Evolutionary conservation across 2,113 vertebrate species (phyloP).

Genomic region (Heteronetta atricapilla): DNA sequence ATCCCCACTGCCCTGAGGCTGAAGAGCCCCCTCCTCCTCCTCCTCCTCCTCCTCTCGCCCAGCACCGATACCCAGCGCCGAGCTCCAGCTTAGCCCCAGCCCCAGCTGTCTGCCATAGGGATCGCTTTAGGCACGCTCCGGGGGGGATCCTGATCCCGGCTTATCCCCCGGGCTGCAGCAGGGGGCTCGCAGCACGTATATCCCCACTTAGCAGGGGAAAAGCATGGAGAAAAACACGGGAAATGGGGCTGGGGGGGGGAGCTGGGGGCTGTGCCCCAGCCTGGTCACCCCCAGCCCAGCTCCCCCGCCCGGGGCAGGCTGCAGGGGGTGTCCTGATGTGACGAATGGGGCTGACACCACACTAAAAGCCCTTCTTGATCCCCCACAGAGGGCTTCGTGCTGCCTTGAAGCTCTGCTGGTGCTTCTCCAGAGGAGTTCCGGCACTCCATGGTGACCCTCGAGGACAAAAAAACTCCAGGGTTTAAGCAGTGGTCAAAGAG

Average conservation of each 20-base stretch:
- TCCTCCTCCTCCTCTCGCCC: neutral
- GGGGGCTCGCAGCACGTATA: neutral
- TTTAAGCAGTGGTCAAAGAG: neutral
- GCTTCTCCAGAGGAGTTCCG: neutral
- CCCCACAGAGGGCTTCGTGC: neutral
- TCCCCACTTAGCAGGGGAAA: constrained; percentile 17
- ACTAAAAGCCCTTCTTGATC: neutral
- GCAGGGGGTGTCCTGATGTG: neutral
- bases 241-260: neutral
- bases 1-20: accelerated
- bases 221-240: neutral
- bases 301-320: neutral
- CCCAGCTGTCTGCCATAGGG: constrained; percentile 28
- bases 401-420: accelerated
- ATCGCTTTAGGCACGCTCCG: neutral
- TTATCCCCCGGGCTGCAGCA: neutral
- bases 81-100: constrained; percentile 32
- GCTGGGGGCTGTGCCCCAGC: neutral
- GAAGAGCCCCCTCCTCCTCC: neutral
- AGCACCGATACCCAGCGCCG: neutral
- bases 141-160: constrained; percentile 24
- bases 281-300: neutral
- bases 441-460: accelerated
- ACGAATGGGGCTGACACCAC: neutral
- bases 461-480: accelerated